Percentiles rank a stretch among this genome's conserved stretches.
These are phyloP conservation scores for Muscicapa adusta DNA, from an alignment of 2,113 vertebrate species.

Conservation along the genomic window DNA sequence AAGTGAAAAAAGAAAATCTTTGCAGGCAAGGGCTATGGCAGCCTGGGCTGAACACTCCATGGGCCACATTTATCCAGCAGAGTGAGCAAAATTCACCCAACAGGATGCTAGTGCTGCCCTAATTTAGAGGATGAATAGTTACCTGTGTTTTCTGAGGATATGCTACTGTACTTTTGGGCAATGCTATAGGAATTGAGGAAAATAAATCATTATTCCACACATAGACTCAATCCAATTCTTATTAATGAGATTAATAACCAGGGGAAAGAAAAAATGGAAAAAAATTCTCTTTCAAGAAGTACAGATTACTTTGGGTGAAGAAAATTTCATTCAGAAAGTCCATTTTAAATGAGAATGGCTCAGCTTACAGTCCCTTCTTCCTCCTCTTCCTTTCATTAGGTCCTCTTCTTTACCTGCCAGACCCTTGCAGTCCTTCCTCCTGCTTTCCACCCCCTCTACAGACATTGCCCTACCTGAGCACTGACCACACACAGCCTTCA, in stretches of 20 bases:
- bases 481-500: neutral
- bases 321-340: neutral
- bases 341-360: neutral
- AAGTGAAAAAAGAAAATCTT: neutral
- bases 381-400: neutral
- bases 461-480: neutral
- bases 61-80: neutral
- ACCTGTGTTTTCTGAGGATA: neutral
- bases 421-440: neutral
- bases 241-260: neutral
- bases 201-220: neutral
- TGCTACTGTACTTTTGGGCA: neutral
- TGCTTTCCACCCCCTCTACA: neutral
- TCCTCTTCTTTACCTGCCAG: neutral
- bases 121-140: neutral
- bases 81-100: neutral
- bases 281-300: neutral
- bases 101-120: rapidly evolving
- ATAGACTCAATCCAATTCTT: neutral
- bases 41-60: neutral
- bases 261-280: neutral
- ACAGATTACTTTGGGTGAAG: neutral
- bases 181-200: neutral
- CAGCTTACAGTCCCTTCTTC: neutral
- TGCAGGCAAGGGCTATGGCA: rapidly evolving